phyloP scores from a whole-genome alignment of 2,797 vertebrate genomes.

The Argya squamiceps region DNA sequence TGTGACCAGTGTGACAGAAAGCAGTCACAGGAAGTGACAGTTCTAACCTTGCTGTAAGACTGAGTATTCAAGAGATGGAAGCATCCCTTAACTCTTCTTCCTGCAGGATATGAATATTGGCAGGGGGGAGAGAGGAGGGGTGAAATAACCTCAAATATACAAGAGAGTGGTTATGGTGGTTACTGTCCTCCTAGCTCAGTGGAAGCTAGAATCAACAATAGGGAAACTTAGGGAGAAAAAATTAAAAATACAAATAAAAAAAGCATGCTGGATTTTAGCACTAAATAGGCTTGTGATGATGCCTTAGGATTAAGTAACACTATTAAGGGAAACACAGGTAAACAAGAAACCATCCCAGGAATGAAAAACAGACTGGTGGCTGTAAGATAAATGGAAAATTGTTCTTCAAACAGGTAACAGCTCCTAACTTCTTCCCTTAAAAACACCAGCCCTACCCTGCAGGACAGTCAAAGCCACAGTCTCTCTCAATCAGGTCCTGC shows the following conservation, averaged over 20 bases:
- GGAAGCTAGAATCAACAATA: not conserved
- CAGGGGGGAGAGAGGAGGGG: not conserved
- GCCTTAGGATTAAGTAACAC: not conserved
- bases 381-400: not conserved
- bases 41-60: not conserved
- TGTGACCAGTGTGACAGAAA: not conserved
- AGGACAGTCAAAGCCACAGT: not conserved
- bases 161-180: not conserved
- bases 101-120: not conserved
- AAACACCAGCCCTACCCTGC: not conserved
- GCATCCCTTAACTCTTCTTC: not conserved
- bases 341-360: not conserved
- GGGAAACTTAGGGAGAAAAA: not conserved
- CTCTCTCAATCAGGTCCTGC: not conserved
- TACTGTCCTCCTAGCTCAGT: not conserved
- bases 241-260: not conserved
- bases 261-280: not conserved
- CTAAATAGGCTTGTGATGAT: not conserved
- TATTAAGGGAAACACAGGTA: not conserved
- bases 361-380: not conserved
- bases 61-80: not conserved
- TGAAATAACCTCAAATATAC: not conserved
- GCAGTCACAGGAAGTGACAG: not conserved
- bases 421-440: not conserved
- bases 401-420: not conserved